Conservation (phyloP, 2,888 invertebrate genomes). For the Bellardia bayeri region DNA sequence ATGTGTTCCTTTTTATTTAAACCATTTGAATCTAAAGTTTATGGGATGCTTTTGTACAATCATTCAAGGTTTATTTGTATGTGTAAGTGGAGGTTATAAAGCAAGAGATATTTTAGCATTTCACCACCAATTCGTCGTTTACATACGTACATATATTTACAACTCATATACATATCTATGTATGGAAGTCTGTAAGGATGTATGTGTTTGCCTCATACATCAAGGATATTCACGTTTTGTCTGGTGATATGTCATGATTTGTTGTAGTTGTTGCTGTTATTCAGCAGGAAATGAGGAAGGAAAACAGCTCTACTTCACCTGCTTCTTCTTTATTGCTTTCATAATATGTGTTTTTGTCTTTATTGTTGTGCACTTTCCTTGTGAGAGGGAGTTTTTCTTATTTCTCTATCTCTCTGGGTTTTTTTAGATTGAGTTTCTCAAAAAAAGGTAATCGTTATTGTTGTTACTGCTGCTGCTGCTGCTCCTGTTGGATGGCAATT, state of each 20-base stretch:
- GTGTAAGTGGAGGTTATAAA: slow-evolving; percentile 62
- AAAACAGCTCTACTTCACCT: slow-evolving; percentile 66
- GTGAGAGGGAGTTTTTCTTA: slow-evolving; percentile 66
- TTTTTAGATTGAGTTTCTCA: slow-evolving; percentile 34
- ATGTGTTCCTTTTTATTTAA: slow-evolving; percentile 70
- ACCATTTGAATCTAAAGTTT: slow-evolving; percentile 71
- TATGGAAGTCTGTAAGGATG: slow-evolving; percentile 17
- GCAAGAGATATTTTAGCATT: slow-evolving; percentile 73
- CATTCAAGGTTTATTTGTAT: slow-evolving; percentile 48
- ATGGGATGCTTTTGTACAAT: slow-evolving; percentile 64
- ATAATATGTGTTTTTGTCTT: slow-evolving; percentile 38
- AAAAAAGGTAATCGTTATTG: slow-evolving; percentile 59
- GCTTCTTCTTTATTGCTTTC: slow-evolving; percentile 68
- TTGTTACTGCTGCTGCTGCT: slow-evolving; percentile 57
- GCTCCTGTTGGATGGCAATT: slow-evolving; percentile 77
- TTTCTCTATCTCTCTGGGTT: slow-evolving; percentile 37
- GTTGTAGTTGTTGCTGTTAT: slow-evolving; percentile 29
- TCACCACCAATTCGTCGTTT: slow-evolving; percentile 73
- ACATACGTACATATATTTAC: slow-evolving; percentile 54
- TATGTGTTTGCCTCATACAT: slow-evolving; percentile 69
- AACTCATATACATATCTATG: slow-evolving; percentile 34
- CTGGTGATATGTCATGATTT: slow-evolving; percentile 72
- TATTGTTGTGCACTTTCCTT: slow-evolving; percentile 29
- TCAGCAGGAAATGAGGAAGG: slow-evolving; percentile 59
- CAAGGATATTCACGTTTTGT: slow-evolving; percentile 72